Percentiles rank a stretch among this genome's conserved stretches.
phyloP scores from a whole-genome alignment of 2,113 vertebrate species.

The rabbit (Oryctolagus cuniculus) region DNA sequence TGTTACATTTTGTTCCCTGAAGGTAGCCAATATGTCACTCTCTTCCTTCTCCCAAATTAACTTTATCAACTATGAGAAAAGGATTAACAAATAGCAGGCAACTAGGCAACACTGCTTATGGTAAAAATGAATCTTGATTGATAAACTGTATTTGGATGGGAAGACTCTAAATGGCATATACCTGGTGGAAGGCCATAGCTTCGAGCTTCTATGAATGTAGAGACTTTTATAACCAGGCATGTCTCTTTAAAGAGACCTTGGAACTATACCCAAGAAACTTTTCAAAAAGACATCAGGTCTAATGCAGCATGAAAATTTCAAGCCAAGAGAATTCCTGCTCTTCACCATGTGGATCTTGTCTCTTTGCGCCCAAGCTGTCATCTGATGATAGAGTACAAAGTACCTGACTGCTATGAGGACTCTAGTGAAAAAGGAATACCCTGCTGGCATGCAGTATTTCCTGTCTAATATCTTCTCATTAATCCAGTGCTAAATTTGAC shows the following conservation, averaged over 20 bases:
- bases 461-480: neutral
- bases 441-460: slow-evolving; percentile 4
- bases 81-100: slow-evolving; percentile 67
- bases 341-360: slow-evolving; percentile 34
- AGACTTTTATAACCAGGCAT: neutral
- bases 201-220: slow-evolving; percentile 8
- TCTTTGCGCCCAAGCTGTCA: neutral
- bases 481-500: neutral
- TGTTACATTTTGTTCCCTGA: slow-evolving; percentile 67
- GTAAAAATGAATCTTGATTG: slow-evolving; percentile 63
- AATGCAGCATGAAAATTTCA: neutral
- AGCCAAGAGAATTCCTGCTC: slow-evolving; percentile 19
- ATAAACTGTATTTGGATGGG: slow-evolving; percentile 24
- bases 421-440: neutral
- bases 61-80: slow-evolving; percentile 65
- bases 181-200: neutral
- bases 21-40: slow-evolving; percentile 70
- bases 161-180: slow-evolving; percentile 4
- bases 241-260: neutral
- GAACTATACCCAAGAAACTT: neutral
- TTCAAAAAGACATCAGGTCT: slow-evolving; percentile 7
- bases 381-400: neutral
- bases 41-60: slow-evolving; percentile 66
- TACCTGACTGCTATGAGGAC: neutral
- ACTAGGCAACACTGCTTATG: slow-evolving; percentile 48